Evolutionary conservation across 2,113 vertebrate genomes (phyloP), one percentile per base, ranked within the genome.

Genomic region (Neotragus pygmaeus): DNA sequence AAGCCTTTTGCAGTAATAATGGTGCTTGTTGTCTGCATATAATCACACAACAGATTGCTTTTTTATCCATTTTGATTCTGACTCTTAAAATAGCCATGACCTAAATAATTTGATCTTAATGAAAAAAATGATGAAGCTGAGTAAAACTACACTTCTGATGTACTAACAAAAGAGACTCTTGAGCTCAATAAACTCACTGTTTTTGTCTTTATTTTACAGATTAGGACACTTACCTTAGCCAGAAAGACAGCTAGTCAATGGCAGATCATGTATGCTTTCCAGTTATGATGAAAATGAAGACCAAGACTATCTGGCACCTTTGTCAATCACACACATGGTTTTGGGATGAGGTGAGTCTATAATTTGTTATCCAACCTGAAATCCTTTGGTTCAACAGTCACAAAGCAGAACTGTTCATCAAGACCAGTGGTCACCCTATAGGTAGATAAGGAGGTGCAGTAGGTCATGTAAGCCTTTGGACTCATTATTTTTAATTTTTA

Each of bases 91-190:
- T 95, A 83, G 82, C 27, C 62, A 62, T 87, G 81, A 81, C 57
- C 43, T 88, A 94, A 83, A 83, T 90, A 83, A 83, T 96, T 78
- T 73, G 64, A 82, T 82, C 64, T 58, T 85, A 64, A 90, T 82
- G 36, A 70, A 78, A 94, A 92, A 94, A 92, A 39, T 80, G 33
- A 86, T 91, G 57, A 51, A 70, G 66, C 30, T 77, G 33, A 21
- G 36, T 90, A 57, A 64, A 96, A 94, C n/a, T 89, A 28, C 11
- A 78, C 70, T 83, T 70, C 81, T 87, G 25, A 70, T 53, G 47
- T 7, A 55, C 12, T 27, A 64, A 36, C 36, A 83, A 83, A 96
- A 66, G 36, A 92, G 45, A 66, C 49, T 83, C 96, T 92, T 86
- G 55, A 90, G 49, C 90, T 66, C 62, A 70, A 16, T 53, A 53